Evolutionary conservation across 2,797 vertebrate genomes (phyloP).

Genomic region (Taeniopygia guttata): DNA sequence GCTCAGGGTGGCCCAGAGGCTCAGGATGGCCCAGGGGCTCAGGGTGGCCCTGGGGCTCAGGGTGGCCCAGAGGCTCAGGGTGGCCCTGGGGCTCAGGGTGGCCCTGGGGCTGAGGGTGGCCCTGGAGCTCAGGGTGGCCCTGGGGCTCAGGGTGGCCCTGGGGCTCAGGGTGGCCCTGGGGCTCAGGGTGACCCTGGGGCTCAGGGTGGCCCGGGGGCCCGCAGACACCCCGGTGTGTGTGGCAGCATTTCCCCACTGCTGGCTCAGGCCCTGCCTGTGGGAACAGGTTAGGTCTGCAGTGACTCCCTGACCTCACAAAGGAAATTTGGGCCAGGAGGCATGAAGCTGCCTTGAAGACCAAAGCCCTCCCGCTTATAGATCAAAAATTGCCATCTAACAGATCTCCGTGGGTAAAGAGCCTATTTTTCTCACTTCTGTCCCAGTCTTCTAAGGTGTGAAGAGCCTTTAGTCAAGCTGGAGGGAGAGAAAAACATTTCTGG

Average conservation of each 20-base stretch:
- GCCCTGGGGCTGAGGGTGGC: not conserved
- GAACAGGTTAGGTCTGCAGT: not conserved
- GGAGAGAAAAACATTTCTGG: not conserved
- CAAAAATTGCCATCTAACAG: not conserved
- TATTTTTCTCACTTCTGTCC: constrained; percentile 3
- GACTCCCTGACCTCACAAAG: not conserved
- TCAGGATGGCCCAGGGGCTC: too few relatives aligned
- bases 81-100: not conserved
- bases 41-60: accelerated
- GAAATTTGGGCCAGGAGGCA: not conserved
- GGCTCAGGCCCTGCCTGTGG: not conserved
- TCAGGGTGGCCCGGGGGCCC: not conserved
- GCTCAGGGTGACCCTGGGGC: not conserved
- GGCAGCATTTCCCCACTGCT: not conserved
- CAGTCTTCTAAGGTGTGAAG: not conserved
- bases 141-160: too few relatives aligned
- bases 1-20: too few relatives aligned
- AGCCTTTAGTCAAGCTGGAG: not conserved
- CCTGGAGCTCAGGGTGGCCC: accelerated
- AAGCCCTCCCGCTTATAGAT: not conserved
- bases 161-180: not conserved
- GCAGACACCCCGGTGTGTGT: accelerated
- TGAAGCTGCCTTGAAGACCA: not conserved
- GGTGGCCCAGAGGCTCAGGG: not conserved
- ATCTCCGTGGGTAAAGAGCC: not conserved